phyloP scores from a whole-genome alignment of 2,113 vertebrate species.

The Equus przewalskii region DNA sequence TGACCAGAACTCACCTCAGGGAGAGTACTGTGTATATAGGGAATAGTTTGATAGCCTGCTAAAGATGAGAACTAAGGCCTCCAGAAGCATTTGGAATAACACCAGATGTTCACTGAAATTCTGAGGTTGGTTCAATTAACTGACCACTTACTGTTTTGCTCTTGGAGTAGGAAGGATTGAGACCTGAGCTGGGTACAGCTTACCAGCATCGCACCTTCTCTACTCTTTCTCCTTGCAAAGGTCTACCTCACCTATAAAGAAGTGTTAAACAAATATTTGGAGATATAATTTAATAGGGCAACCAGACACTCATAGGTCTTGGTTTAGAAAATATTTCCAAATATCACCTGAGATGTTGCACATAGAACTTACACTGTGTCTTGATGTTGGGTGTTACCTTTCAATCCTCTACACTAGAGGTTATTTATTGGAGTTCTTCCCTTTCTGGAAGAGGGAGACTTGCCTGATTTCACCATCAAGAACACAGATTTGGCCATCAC shows the following conservation, averaged over 20 bases:
- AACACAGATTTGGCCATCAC: not conserved
- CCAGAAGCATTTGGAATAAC: not conserved
- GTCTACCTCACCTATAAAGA: not conserved
- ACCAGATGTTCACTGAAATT: not conserved
- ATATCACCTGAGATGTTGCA: not conserved
- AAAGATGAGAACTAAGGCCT: not conserved
- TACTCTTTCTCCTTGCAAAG: not conserved
- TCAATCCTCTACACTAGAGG: not conserved
- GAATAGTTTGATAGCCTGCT: not conserved
- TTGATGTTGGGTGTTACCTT: not conserved
- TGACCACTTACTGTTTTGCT: not conserved
- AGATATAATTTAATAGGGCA: not conserved
- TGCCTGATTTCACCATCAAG: not conserved
- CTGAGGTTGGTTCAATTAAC: not conserved
- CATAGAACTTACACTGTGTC: not conserved
- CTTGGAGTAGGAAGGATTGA: not conserved
- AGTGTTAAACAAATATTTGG: not conserved
- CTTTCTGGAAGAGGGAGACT: not conserved
- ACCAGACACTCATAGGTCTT: not conserved
- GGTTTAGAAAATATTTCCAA: constrained; percentile 10
- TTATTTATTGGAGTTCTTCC: not conserved
- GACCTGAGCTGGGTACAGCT: not conserved
- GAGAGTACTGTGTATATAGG: not conserved
- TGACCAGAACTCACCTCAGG: not conserved
- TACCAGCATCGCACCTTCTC: not conserved